Evolutionary conservation across 2,113 vertebrate species (phyloP), one percentile per base, ranked within the genome.

Genomic region (Ornithorhynchus anatinus): DNA sequence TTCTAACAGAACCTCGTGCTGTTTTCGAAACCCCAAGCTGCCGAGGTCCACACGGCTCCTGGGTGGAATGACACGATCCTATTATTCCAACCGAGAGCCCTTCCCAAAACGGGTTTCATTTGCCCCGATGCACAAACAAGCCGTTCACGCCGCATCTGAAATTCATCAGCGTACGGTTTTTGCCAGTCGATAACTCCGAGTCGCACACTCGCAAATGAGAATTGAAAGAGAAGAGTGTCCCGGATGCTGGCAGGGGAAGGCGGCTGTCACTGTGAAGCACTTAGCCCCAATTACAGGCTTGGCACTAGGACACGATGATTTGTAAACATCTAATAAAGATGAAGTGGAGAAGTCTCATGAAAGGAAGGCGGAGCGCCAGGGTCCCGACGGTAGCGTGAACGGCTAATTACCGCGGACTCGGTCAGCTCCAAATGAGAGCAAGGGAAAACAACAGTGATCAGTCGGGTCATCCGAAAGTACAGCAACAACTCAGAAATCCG

Each of bases 21-120:
- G 32, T 58, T 85, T 75, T 82, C 48, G 37, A 79, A 85, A 56
- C 56, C 50, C 50, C 45, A 64, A 40, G 33, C 60, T 39, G 50
- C 56, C 48, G 56, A 25, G n/a, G 69, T 64, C 57, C 54, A 23
- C 72, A 67, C 64, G 35, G 33, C 50, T 40, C 73, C 70, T 73
- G 23, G 78, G 76, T 79, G 59, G n/a, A 53, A 54, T 87, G 75
- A 78, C 72, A 81, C 25, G 44, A 38, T 61, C 67, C 69, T 64
- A 37, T 61, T 69, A 40, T 83, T 82, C 81, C 29, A 84, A 79
- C 77, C 59, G 40, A 52, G 74, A 60, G 68, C 63, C 76, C 45
- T 72, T 43, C 75, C 50, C 69, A 64, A 79, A 81, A 15, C 17
- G 38, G 80, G 71, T 82, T 80, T 80, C 48, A 75, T 80, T 81